Conservation (phyloP, 2,113 vertebrate genomes). For the Zosterops lateralis region DNA sequence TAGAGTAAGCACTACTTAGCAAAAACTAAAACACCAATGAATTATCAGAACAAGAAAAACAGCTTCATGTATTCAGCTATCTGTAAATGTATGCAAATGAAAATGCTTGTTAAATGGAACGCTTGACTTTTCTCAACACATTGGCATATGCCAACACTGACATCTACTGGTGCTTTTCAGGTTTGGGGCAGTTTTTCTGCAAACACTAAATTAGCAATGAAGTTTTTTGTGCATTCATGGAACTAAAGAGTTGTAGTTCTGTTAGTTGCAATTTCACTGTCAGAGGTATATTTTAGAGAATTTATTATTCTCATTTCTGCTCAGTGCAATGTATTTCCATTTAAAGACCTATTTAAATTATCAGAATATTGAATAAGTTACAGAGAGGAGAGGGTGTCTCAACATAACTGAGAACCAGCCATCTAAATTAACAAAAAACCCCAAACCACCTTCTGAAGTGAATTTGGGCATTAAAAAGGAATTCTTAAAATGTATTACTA, state of each 20-base stretch:
- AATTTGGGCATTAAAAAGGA: background rate
- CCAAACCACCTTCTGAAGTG: background rate
- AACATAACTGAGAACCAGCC: background rate
- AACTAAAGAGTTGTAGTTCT: background rate
- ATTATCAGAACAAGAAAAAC: background rate
- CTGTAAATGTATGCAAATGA: background rate
- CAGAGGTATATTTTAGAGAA: background rate
- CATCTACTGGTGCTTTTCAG: conserved; percentile 72
- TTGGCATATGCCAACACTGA: conserved; percentile 70
- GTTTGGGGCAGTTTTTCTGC: background rate
- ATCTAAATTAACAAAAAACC: background rate
- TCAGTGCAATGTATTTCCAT: background rate
- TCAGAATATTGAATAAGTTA: background rate
- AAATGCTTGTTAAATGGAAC: background rate
- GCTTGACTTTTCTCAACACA: background rate
- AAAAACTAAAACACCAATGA: background rate
- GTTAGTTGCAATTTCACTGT: background rate
- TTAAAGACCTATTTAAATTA: background rate
- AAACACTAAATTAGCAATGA: background rate
- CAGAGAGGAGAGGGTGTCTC: accelerated
- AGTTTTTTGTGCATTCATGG: background rate
- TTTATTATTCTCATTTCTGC: background rate
- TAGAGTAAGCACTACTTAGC: background rate
- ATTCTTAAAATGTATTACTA: background rate
- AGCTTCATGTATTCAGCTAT: background rate